These are phyloP conservation scores for Aradophagus sp. DNA, from an alignment of 1,140 invertebrate genomes.

Conservation along the genomic window DNA sequence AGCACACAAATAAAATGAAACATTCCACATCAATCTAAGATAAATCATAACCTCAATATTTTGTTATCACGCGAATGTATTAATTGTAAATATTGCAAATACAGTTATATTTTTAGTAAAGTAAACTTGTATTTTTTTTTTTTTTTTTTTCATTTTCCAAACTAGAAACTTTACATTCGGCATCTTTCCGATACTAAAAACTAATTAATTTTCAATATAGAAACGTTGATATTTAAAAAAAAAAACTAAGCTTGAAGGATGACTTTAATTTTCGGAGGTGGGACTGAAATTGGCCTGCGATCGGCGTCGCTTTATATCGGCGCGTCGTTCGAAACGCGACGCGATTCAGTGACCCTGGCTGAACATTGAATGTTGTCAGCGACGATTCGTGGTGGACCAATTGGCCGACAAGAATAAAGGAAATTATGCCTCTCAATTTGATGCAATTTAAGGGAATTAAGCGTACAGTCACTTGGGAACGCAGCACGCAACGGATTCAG, in stretches of 20 bases:
- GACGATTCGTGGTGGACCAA: conserved; percentile 61
- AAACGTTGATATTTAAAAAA: too few relatives aligned
- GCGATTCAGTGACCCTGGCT: conserved; percentile 61
- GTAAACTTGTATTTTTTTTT: too few relatives aligned
- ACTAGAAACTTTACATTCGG: too few relatives aligned
- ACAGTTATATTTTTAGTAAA: too few relatives aligned
- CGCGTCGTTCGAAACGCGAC: conserved; percentile 30
- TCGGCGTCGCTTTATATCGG: background rate
- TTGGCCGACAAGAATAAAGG: conserved; percentile 67
- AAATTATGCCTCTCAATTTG: conserved; percentile 72
- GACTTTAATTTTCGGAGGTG: conserved; percentile 1
- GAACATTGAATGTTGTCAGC: conserved; percentile 59
- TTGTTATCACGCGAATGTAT: too few relatives aligned
- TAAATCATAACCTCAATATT: too few relatives aligned
- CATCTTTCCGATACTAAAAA: background rate
- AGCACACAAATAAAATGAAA: too few relatives aligned
- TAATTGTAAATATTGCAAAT: too few relatives aligned
- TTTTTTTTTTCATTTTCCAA: too few relatives aligned
- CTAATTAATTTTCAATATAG: too few relatives aligned
- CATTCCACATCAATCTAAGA: too few relatives aligned
- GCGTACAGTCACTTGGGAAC: conserved; percentile 58
- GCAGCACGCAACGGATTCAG: conserved; percentile 27
- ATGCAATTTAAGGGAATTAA: conserved; percentile 72
- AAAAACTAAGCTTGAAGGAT: too few relatives aligned
- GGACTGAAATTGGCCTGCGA: background rate